Conservation (phyloP, 2,797 vertebrate species). For the Epinephelus malabaricus region DNA sequence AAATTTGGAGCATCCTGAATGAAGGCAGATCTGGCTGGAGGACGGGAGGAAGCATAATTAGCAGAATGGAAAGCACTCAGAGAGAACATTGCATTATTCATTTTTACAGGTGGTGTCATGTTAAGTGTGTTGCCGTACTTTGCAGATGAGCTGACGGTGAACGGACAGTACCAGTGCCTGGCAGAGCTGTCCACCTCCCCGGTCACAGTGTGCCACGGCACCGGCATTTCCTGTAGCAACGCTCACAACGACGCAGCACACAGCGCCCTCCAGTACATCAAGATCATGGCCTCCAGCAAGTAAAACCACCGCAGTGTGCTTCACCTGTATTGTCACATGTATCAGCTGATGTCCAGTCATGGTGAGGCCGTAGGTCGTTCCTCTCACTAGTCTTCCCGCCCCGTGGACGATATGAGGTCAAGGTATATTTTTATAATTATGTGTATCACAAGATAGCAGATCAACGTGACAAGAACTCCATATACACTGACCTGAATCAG, state of each 20-base stretch:
- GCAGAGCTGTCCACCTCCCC: conserved; percentile 89
- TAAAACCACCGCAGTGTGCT: conserved; percentile 39
- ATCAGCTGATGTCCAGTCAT: conserved; percentile 23
- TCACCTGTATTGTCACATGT: conserved; percentile 1
- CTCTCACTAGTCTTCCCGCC: conserved; percentile 35
- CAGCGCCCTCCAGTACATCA: conserved; percentile 90
- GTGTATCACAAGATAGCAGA: conserved; percentile 17
- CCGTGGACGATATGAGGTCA: neutral
- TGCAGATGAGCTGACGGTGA: conserved; percentile 90
- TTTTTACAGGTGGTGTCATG: no score
- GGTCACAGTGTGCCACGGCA: conserved; percentile 89
- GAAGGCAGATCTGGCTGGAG: neutral
- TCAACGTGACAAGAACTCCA: neutral
- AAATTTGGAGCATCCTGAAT: neutral
- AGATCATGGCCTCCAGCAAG: conserved; percentile 85
- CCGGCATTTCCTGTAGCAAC: conserved; percentile 88
- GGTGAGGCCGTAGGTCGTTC: conserved; percentile 4
- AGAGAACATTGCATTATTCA: neutral
- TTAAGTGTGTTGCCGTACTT: conserved; percentile 19
- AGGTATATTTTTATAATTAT: conserved; percentile 56
- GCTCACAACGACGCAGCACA: conserved; percentile 90
- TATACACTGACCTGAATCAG: neutral
- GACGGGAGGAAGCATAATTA: neutral
- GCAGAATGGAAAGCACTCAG: neutral
- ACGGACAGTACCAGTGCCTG: conserved; percentile 90